A percentile compares a stretch with the other conserved stretches of the same genome.
Conservation (phyloP, 1,140 invertebrate species). For the Campoletis sonorensis region DNA sequence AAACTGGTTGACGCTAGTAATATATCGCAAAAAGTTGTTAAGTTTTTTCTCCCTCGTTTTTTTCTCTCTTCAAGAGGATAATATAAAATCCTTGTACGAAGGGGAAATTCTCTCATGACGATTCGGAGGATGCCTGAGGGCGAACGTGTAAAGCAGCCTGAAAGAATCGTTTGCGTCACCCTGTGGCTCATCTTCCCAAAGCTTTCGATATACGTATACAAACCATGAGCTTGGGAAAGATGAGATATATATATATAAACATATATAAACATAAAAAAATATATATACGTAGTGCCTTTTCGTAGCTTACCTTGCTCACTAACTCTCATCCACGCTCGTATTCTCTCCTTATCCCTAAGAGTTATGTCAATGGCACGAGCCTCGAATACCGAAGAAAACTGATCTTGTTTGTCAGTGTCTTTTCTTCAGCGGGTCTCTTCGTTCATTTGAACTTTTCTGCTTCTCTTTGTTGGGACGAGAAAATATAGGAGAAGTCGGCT, state of each 20-base stretch:
- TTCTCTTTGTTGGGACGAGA: not conserved
- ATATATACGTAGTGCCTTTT: too few species aligned
- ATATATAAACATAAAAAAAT: too few species aligned
- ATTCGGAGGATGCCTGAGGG: conserved; percentile 14
- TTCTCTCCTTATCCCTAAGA: conserved; percentile 13
- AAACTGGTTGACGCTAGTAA: not conserved
- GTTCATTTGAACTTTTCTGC: not conserved
- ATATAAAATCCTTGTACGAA: conserved; percentile 16
- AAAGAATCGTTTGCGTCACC: conserved; percentile 13
- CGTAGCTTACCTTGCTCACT: conserved; percentile 31
- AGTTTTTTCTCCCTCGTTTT: not conserved
- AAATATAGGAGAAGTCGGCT: too few species aligned
- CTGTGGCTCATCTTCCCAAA: not conserved
- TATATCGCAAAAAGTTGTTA: conserved; percentile 8
- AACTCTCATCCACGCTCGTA: conserved; percentile 1
- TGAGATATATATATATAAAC: too few species aligned
- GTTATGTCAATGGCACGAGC: conserved; percentile 19
- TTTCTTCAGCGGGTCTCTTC: not conserved
- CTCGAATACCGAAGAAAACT: conserved; percentile 10
- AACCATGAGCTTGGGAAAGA: too few species aligned
- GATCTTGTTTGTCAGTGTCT: conserved; percentile 24
- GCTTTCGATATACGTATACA: not conserved
- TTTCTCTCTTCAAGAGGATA: not conserved
- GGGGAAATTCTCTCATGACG: conserved; percentile 15
- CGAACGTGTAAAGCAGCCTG: not conserved